These are phyloP conservation scores for Drosophila ogumai DNA, from an alignment of 1,140 invertebrate genomes.

Conservation along the genomic window DNA sequence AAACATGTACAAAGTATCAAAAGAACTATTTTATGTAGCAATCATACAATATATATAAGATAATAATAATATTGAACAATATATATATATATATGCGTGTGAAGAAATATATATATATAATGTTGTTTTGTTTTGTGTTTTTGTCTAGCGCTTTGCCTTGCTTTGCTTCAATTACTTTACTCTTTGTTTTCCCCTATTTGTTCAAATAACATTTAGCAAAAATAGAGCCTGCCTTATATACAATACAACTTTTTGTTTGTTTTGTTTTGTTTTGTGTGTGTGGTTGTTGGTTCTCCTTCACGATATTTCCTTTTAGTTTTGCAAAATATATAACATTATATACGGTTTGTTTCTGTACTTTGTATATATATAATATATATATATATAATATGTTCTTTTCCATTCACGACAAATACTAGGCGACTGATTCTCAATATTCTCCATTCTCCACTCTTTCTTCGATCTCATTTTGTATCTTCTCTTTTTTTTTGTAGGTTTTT, in stretches of 20 bases:
- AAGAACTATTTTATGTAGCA: constrained; percentile 80
- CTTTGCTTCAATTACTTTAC: constrained; percentile 69
- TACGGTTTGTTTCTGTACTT: constrained; percentile 47
- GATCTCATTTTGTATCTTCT: constrained; percentile 33
- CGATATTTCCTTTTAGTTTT: constrained; percentile 31
- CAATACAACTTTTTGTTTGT: constrained; percentile 70
- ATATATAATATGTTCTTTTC: constrained; percentile 50
- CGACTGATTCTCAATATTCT: constrained; percentile 40
- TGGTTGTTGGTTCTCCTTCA: constrained; percentile 44
- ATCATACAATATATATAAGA: constrained; percentile 78
- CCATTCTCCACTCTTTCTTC: constrained; percentile 24
- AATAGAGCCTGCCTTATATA: constrained; percentile 82
- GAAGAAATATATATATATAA: constrained; percentile 49
- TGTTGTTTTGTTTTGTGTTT: constrained; percentile 48
- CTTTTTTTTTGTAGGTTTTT: constrained; percentile 24
- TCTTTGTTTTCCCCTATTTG: constrained; percentile 74
- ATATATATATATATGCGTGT: constrained; percentile 51
- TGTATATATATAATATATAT: constrained; percentile 56
- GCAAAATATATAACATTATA: constrained; percentile 82
- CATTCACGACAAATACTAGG: constrained; percentile 59
- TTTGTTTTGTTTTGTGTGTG: constrained; percentile 29
- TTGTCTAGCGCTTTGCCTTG: constrained; percentile 74
- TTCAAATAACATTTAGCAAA: constrained; percentile 84
- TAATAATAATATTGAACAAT: constrained; percentile 82
- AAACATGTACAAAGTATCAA: constrained; percentile 83